Evolutionary conservation across 2,113 vertebrate species (phyloP), one percentile per base, ranked within the genome.

Genomic region (Neoarius graeffei): DNA sequence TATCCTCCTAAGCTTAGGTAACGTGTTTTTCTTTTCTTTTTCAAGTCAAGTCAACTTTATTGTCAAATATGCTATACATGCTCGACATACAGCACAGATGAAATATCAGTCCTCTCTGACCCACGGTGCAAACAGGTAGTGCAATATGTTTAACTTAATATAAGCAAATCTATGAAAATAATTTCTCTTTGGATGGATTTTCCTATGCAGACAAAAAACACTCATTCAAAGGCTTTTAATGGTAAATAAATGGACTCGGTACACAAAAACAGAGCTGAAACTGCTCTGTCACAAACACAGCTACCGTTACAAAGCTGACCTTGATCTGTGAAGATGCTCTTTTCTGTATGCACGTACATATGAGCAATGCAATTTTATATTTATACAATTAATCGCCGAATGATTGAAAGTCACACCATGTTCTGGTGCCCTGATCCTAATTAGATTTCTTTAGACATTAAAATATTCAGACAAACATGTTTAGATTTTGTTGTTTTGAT

Each of bases 181-280:
- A 25, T 5, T 9, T 76, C 20, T 25, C 48, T 10, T n/a, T n/a
- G 74, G 74, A n/a, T 11, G 4, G 8, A 1, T 25, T 76, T 52
- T 52, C 23, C 35, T 25, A 50, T 4, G 25, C 7, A 11, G 73
- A 50, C 11, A 15, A 6, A 83, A 67, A 42, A 62, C 35, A 83
- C 57, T 50, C 5, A 66, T 60, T 83, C 56, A 64, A 82, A 82
- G 76, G 19, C 42, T 54, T 89, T 89, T 67, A 71, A 66, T 66
- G 69, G 64, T 66, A 80, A 80, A 79, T 56, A 57, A 54, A 85
- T 60, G 52, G 10, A 25, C 67, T 25, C 19, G 19, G 81, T 50
- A 64, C 64, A 23, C 13, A 60, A 52, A 83, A 27, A 27, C 52
- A 13, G n/a, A 20, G 56, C 69, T 48, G 14, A 42, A 77, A 67